Percentiles rank a stretch among this genome's conserved stretches.
Conservation (phyloP, 1,140 invertebrate genomes). For the Drosophila parabipectinata region DNA sequence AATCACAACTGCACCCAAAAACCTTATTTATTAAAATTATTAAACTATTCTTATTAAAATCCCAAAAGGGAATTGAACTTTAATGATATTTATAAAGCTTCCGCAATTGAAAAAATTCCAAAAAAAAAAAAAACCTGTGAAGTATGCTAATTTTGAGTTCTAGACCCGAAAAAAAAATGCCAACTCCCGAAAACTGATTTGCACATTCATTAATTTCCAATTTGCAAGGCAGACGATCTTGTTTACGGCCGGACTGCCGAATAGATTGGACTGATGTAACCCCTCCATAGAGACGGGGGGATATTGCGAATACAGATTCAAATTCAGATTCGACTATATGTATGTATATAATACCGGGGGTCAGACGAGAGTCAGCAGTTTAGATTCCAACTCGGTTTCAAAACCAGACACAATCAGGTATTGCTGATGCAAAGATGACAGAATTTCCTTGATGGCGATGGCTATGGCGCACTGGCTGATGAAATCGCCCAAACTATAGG, state of each 20-base stretch:
- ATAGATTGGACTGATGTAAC: slow-evolving; percentile 33
- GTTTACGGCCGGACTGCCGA: neutral
- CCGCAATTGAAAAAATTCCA: neutral
- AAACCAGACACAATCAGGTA: slow-evolving; percentile 5
- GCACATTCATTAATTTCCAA: slow-evolving; percentile 36
- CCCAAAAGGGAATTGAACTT: neutral
- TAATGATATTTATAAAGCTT: neutral
- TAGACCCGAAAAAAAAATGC: slow-evolving; percentile 39
- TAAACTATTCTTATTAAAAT: neutral
- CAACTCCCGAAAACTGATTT: slow-evolving; percentile 34
- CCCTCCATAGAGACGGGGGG: neutral
- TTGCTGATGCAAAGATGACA: slow-evolving; percentile 3
- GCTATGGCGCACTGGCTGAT: slow-evolving; percentile 16
- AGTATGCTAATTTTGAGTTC: slow-evolving; percentile 33
- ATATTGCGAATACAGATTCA: neutral
- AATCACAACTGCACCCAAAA: no score
- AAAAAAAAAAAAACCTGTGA: neutral
- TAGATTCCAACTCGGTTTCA: slow-evolving; percentile 18
- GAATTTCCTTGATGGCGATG: slow-evolving; percentile 12
- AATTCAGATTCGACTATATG: slow-evolving; percentile 4
- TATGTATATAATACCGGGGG: slow-evolving; percentile 16
- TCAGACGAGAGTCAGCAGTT: slow-evolving; percentile 37
- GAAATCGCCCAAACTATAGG: slow-evolving; percentile 38
- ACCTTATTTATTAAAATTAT: no score
- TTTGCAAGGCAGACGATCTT: slow-evolving; percentile 44